These are phyloP conservation scores for Euura lappo DNA, from an alignment of 1,140 invertebrate genomes.

Conservation along the genomic window DNA sequence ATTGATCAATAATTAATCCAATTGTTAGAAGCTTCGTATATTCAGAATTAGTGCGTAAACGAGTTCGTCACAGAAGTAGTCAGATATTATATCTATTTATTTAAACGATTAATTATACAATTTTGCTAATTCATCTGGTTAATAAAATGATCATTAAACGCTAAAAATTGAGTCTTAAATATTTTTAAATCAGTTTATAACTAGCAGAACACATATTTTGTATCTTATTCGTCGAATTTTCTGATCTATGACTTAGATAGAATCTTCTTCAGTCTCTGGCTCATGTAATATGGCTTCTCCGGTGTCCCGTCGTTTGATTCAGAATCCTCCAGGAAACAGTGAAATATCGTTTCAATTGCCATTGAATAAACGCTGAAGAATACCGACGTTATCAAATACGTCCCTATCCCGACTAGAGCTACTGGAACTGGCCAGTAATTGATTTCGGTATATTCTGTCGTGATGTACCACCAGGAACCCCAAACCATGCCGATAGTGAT, in stretches of 20 bases:
- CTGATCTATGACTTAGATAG: slow-evolving; percentile 54
- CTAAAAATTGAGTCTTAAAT: too few species aligned
- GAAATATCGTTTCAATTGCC: slow-evolving; percentile 94
- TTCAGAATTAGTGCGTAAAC: background rate
- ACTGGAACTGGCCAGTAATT: slow-evolving; percentile 67
- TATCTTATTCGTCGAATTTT: too few species aligned
- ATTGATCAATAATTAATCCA: background rate
- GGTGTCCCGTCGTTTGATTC: slow-evolving; percentile 92
- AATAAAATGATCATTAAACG: background rate
- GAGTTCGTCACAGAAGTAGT: background rate
- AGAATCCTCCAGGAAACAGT: slow-evolving; percentile 96
- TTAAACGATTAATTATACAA: background rate
- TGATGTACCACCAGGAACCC: slow-evolving; percentile 34
- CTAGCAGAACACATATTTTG: too few species aligned
- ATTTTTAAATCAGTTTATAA: too few species aligned
- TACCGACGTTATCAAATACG: slow-evolving; percentile 68
- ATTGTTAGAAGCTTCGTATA: background rate
- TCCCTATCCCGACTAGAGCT: slow-evolving; percentile 61
- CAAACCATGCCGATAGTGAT: slow-evolving; percentile 63
- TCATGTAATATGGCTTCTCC: slow-evolving; percentile 95
- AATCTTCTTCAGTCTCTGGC: slow-evolving; percentile 82
- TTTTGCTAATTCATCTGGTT: background rate
- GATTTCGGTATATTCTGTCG: slow-evolving; percentile 36
- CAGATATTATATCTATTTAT: background rate
- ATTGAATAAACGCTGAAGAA: slow-evolving; percentile 96